These are phyloP conservation scores for Prochilodus magdalenae DNA, from an alignment of 2,113 vertebrate genomes.

Conservation along the genomic window DNA sequence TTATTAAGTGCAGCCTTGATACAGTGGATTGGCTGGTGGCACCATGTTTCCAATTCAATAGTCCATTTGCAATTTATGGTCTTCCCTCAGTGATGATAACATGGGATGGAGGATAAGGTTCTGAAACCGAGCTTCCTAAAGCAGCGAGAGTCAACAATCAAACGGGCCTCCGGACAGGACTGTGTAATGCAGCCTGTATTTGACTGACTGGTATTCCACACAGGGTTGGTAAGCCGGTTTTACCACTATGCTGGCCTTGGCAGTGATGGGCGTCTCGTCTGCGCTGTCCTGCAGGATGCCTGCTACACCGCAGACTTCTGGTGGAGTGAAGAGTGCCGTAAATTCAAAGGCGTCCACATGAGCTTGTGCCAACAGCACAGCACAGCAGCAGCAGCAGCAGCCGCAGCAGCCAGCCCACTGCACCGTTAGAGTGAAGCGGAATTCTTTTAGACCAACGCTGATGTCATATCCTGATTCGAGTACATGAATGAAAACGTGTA, in stretches of 20 bases:
- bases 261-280: constrained; percentile 42
- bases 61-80: too few species aligned
- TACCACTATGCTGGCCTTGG: constrained; percentile 39
- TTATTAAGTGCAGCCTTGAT: too few species aligned
- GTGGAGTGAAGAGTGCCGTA: constrained; percentile 43
- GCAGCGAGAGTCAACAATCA: background rate
- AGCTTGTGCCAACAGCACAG: constrained; percentile 30
- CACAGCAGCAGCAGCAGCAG: too few species aligned
- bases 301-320: constrained; percentile 50
- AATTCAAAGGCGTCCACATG: constrained; percentile 47
- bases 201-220: constrained; percentile 25
- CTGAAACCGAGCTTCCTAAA: background rate
- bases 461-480: constrained; percentile 48
- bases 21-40: too few species aligned
- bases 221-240: constrained; percentile 24
- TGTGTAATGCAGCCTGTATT: background rate
- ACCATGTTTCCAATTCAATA: too few species aligned
- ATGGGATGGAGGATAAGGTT: too few species aligned
- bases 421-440: constrained; percentile 23
- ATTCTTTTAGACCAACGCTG: constrained; percentile 31
- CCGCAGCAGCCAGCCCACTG: constrained; percentile 10
- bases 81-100: too few species aligned
- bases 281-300: constrained; percentile 37
- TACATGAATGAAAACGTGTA: constrained; percentile 23
- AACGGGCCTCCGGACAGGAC: constrained; percentile 11